These are phyloP conservation scores for Stegophylla sp. DNA, from an alignment of 2,888 invertebrate genomes.

Conservation along the genomic window DNA sequence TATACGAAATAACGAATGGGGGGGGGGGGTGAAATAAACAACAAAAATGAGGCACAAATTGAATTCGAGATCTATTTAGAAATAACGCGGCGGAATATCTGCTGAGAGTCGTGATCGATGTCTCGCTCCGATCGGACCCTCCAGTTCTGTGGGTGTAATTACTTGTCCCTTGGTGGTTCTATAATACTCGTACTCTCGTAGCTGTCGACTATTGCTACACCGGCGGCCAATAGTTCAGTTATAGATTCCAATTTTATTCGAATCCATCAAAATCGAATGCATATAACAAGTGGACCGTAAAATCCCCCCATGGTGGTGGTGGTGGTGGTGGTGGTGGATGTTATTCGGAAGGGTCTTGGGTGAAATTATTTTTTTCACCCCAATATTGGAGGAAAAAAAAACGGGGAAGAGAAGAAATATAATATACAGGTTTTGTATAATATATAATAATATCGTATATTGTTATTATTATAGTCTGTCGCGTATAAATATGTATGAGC, in stretches of 20 bases:
- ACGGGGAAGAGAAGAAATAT: not conserved
- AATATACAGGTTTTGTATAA: not conserved
- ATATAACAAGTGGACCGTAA: conserved; percentile 29
- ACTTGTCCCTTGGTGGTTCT: not conserved
- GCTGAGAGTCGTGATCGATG: not conserved
- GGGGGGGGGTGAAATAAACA: too few relatives aligned
- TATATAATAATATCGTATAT: too few relatives aligned
- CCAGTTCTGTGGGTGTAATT: too few relatives aligned
- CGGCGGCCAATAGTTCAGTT: not conserved
- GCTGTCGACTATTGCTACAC: conserved; percentile 33
- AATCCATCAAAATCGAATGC: conserved; percentile 25
- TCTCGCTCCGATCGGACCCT: too few relatives aligned
- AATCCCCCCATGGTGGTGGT: conserved; percentile 20
- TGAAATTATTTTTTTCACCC: conserved; percentile 45
- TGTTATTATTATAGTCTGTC: not conserved
- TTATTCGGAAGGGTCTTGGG: too few relatives aligned
- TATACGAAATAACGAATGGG: too few relatives aligned
- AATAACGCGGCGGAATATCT: too few relatives aligned
- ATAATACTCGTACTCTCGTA: too few relatives aligned
- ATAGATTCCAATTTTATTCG: not conserved
- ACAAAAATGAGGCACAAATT: not conserved
- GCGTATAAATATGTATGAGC: conserved; percentile 13
- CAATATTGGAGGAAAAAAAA: conserved; percentile 11
- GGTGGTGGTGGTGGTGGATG: not conserved
- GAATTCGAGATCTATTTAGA: not conserved